Conservation (phyloP, 2,797 vertebrate genomes). For the Bucorvus abyssinicus region DNA sequence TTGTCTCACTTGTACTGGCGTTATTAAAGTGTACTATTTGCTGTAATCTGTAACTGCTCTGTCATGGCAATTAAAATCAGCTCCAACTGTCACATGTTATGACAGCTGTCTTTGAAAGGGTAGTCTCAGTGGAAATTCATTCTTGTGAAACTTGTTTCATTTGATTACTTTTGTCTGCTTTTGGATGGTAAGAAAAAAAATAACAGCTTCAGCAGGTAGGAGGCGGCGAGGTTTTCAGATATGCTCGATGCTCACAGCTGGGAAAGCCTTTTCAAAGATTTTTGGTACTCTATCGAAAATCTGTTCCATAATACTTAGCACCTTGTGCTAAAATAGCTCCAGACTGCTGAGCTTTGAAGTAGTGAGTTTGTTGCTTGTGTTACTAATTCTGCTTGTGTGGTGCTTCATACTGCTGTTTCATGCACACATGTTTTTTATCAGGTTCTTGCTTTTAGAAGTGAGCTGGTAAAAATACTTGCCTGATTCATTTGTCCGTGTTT, state of each 20-base stretch:
- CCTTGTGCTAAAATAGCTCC: neutral
- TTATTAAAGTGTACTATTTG: slow-evolving; percentile 1
- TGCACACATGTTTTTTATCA: neutral
- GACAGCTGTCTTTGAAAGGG: slow-evolving; percentile 19
- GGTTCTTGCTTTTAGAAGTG: neutral
- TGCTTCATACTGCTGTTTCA: neutral
- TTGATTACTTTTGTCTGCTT: slow-evolving; percentile 32
- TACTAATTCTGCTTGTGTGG: neutral
- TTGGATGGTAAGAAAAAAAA: neutral
- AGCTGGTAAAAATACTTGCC: neutral
- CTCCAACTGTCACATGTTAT: slow-evolving; percentile 10
- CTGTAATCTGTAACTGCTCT: neutral
- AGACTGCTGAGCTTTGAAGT: neutral
- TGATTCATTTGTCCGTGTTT: neutral
- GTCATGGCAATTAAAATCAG: slow-evolving; percentile 9
- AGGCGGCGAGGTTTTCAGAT: neutral
- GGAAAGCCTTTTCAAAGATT: neutral
- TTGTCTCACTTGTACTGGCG: neutral
- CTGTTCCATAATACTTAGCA: neutral
- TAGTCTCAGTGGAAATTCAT: slow-evolving; percentile 9
- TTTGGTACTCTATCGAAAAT: neutral
- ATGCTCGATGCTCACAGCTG: neutral
- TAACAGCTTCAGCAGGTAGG: neutral
- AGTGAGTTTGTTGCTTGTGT: neutral
- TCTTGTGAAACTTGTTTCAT: neutral